A percentile compares a stretch with the other conserved stretches of the same genome.
phyloP scores from a whole-genome alignment of 1,140 invertebrate genomes.

The Euwallacea fornicatus region DNA sequence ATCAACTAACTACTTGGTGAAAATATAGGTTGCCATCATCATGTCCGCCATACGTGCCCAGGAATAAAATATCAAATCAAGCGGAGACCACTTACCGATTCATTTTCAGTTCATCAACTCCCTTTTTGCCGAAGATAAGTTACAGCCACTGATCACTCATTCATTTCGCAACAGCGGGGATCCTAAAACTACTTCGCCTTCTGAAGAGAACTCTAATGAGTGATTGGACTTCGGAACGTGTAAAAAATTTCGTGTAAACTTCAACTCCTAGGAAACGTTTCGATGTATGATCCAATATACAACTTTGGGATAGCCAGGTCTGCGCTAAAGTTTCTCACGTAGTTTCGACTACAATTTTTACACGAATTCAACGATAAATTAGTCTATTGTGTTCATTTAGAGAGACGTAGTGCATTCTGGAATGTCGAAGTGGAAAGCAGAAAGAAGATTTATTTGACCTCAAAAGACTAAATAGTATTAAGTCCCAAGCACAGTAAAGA shows the following conservation, averaged over 20 bases:
- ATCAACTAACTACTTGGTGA: no score
- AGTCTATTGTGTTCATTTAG: neutral
- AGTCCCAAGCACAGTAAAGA: no score
- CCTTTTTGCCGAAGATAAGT: conserved; percentile 20
- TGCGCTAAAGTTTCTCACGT: conserved; percentile 3
- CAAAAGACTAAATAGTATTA: no score
- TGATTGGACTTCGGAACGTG: conserved; percentile 30
- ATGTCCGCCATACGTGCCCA: conserved; percentile 10
- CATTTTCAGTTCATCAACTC: conserved; percentile 33
- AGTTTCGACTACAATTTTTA: conserved; percentile 1
- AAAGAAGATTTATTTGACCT: no score
- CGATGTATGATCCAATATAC: conserved; percentile 24
- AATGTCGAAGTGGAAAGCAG: no score
- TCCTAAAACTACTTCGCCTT: conserved; percentile 24
- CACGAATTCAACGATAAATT: neutral
- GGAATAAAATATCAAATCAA: conserved; percentile 28
- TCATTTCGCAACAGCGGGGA: conserved; percentile 18
- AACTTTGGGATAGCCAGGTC: conserved; percentile 2
- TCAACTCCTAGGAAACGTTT: conserved; percentile 18
- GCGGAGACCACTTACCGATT: conserved; percentile 25
- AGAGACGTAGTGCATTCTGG: no score
- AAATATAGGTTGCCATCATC: neutral
- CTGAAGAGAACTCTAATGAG: conserved; percentile 31
- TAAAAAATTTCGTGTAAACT: conserved; percentile 24
- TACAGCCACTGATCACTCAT: conserved; percentile 30